phyloP scores from a whole-genome alignment of 2,113 vertebrate species.

The Leucopsar rothschildi region DNA sequence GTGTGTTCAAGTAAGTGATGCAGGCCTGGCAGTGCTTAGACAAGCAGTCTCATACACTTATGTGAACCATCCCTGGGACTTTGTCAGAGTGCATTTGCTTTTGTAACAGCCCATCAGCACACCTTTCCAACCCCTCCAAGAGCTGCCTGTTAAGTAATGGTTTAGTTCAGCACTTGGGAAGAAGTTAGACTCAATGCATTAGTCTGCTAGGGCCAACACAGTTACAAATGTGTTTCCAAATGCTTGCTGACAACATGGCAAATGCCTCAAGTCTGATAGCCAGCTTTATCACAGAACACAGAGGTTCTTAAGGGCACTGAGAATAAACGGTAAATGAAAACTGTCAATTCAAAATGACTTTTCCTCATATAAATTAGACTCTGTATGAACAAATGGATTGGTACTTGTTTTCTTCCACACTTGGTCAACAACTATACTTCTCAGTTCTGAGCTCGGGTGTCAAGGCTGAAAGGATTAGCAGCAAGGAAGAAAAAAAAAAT shows the following conservation, averaged over 20 bases:
- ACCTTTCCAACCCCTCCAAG: not conserved
- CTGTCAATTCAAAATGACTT: slow-evolving; percentile 29
- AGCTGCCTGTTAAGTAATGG: not conserved
- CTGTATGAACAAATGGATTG: not conserved
- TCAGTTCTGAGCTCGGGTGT: not conserved
- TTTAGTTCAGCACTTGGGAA: not conserved
- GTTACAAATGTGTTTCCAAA: slow-evolving; percentile 31
- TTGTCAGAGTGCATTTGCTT: not conserved
- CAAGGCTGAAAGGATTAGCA: not conserved
- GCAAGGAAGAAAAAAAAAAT: not conserved
- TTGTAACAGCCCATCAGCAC: not conserved
- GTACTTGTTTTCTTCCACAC: slow-evolving; percentile 2
- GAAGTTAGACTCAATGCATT: not conserved
- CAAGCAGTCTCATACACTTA: not conserved
- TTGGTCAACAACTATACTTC: not conserved
- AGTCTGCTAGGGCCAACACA: not conserved
- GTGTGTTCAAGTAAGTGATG: not conserved
- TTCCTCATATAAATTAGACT: slow-evolving; percentile 25
- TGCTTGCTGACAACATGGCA: slow-evolving; percentile 2
- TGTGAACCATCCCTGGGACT: not conserved
- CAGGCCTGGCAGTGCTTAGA: not conserved
- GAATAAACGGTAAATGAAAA: slow-evolving; percentile 23
- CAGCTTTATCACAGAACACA: not conserved
- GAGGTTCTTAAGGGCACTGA: not conserved
- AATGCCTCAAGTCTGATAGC: not conserved